Evolutionary conservation across 2,113 vertebrate genomes (phyloP).

Genomic region (Hyperopisus bebe): DNA sequence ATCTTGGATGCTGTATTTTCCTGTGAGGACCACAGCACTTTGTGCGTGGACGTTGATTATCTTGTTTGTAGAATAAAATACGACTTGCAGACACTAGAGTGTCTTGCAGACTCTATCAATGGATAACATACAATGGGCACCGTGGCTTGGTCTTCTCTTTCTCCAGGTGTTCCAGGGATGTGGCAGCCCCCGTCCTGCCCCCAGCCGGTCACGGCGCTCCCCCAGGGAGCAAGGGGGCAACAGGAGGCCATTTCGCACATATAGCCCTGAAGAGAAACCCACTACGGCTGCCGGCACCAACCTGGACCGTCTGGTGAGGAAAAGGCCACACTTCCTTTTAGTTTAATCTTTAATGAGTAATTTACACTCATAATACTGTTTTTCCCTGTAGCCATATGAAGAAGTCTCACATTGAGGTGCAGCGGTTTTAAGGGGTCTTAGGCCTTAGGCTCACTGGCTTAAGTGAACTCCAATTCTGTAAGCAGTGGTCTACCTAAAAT

Average conservation of each 20-base stretch:
- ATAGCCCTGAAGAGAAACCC: constrained; percentile 67
- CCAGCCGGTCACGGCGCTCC: constrained; percentile 62
- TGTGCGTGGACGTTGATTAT: background rate
- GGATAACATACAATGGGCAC: background rate
- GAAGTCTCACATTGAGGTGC: background rate
- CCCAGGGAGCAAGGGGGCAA: constrained; percentile 56
- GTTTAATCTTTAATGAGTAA: background rate
- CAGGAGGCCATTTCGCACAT: constrained; percentile 61
- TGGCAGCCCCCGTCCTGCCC: constrained; percentile 62
- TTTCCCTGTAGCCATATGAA: background rate
- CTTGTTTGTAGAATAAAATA: background rate
- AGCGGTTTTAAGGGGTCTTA: background rate
- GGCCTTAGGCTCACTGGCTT: background rate
- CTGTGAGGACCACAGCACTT: background rate
- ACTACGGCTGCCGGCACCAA: constrained; percentile 75
- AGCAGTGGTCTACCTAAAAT: background rate
- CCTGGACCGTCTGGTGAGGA: constrained; percentile 71
- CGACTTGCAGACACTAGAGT: background rate
- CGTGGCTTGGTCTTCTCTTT: background rate
- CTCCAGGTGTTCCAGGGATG: constrained; percentile 77
- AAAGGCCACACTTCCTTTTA: background rate
- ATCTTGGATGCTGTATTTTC: background rate
- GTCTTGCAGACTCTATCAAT: background rate
- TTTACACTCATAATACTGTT: background rate
- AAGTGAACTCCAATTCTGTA: background rate